Percentiles rank a stretch among this genome's conserved stretches.
Conservation (phyloP, 2,888 invertebrate genomes). For the Leptopilina syphax region DNA sequence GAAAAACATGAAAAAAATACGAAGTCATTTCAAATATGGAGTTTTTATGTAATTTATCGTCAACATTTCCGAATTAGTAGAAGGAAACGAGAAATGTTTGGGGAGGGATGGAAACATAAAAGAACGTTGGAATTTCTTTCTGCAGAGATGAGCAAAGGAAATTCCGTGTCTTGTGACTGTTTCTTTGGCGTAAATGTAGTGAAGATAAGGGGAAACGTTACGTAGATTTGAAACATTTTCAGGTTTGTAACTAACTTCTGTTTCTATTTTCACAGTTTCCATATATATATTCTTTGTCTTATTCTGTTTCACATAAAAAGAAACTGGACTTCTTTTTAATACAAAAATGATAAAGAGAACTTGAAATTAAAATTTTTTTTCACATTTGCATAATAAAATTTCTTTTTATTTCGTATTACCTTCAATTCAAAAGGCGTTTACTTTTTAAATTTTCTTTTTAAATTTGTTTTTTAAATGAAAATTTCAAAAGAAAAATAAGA, state of each 20-base stretch:
- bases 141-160: neutral
- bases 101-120: neutral
- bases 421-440: too few species aligned
- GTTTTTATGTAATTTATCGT: slow-evolving; percentile 1
- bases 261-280: neutral
- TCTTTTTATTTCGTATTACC: too few species aligned
- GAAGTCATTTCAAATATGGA: too few species aligned
- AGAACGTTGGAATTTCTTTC: neutral
- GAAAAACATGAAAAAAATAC: too few species aligned
- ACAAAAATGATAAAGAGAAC: too few species aligned
- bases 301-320: neutral
- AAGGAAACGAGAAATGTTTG: neutral
- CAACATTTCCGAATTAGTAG: slow-evolving; percentile 2
- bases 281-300: neutral
- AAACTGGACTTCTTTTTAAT: too few species aligned
- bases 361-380: too few species aligned
- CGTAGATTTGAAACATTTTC: slow-evolving; percentile 11
- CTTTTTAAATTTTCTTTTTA: too few species aligned
- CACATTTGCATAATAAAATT: too few species aligned
- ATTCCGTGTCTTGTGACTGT: neutral
- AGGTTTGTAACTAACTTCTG: neutral
- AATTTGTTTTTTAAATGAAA: too few species aligned
- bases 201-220: slow-evolving; percentile 1
- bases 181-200: neutral
- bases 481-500: too few species aligned